phyloP scores from a whole-genome alignment of 2,888 invertebrate genomes.

The Venusia cambrica region DNA sequence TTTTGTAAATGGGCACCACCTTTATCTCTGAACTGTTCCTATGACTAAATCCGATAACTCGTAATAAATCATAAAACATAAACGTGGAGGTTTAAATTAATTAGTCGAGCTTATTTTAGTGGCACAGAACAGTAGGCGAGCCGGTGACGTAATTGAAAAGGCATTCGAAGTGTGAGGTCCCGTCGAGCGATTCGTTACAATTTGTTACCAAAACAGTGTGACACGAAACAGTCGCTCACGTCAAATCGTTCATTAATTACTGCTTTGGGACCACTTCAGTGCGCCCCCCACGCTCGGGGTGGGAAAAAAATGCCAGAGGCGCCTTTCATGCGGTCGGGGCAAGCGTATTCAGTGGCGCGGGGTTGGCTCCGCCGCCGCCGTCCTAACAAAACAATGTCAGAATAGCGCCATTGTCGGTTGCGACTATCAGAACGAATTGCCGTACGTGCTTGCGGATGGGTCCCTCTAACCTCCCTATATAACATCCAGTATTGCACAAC shows the following conservation, averaged over 20 bases:
- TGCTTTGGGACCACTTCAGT: conserved; percentile 61
- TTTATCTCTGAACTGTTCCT: too few species aligned
- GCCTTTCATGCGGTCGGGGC: conserved; percentile 37
- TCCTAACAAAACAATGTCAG: conserved; percentile 71
- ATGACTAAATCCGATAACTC: conserved; percentile 20
- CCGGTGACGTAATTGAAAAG: conserved; percentile 60
- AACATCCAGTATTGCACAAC: conserved; percentile 61
- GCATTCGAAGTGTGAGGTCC: conserved; percentile 72
- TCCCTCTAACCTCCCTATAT: conserved; percentile 56
- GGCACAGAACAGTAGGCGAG: conserved; percentile 17
- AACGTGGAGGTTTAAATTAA: conserved; percentile 16
- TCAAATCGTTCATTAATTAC: conserved; percentile 71
- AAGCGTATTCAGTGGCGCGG: conserved; percentile 39
- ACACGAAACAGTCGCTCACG: conserved; percentile 64
- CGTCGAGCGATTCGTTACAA: conserved; percentile 64
- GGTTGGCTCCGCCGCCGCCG: conserved; percentile 63
- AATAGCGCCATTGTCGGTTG: conserved; percentile 60
- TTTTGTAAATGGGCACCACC: too few species aligned
- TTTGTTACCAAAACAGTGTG: conserved; percentile 74
- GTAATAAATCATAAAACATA: conserved; percentile 13
- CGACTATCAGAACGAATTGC: conserved; percentile 73
- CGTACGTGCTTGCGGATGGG: conserved; percentile 61
- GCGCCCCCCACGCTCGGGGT: conserved; percentile 62
- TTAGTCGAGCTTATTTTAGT: conserved; percentile 16
- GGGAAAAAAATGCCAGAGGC: conserved; percentile 51